Evolutionary conservation across 2,797 vertebrate genomes (phyloP), one percentile per base, ranked within the genome.

Genomic region (Myripristis murdjan): DNA sequence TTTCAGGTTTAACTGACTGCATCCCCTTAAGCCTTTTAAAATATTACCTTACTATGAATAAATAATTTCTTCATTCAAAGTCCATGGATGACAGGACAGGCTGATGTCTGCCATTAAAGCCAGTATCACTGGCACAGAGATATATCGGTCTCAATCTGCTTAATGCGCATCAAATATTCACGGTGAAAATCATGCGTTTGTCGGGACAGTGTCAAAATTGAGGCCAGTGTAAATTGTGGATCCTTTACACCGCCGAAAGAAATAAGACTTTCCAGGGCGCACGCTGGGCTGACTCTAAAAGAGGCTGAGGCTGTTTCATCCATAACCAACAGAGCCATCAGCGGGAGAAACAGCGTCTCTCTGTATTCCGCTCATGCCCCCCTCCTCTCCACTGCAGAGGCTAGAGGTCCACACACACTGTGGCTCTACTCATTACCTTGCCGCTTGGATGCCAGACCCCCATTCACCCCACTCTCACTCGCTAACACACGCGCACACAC

Each of bases 351-450:
- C 77, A 20, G 71, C 66, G 15, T 64, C 75, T 59, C 77, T 89
- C 85, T 84, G 83, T 89, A 91, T 91, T 91, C 87, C 56, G 46
- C 81, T 91, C 90, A 87, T 85, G 79, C 69, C 61, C 64, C 80
- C 81, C 48, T 65, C 63, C 77, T 78, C 74, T 78, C 79, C 72
- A 82, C 83, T 89, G 83, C 87, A 85, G 87, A 88, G 87, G 85
- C 86, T 84, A 84, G 84, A 89, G 87, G 81, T 90, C 84, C 84
- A 58, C 86, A 79, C 83, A 82, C 81, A 82, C 85, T 72, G 72
- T 89, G 85, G 87, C 85, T 89, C 66, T 77, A 74, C 90, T 89
- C 88, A 90, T 90, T 91, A 89, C 88, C 87, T 86, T 70, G 51
- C 76, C 23, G 59, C 81, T 79, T 73, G 78, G 82, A 89, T 71